phyloP scores from a whole-genome alignment of 2,888 invertebrate species.

The Heteromyza rotundicornis region DNA sequence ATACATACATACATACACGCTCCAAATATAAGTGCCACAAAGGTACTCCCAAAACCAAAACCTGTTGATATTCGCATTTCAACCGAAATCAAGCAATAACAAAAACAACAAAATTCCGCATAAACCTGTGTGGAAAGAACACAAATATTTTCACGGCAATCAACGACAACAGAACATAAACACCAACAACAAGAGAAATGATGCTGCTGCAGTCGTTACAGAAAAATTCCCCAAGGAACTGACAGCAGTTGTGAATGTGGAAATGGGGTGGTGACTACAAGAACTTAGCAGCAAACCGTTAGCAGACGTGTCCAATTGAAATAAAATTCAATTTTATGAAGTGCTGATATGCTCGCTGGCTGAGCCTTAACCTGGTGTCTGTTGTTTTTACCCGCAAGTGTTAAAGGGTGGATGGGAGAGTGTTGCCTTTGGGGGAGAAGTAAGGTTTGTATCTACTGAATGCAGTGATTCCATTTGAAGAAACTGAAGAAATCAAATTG shows the following conservation, averaged over 20 bases:
- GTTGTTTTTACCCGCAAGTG: constrained; percentile 4
- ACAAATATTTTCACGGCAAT: constrained; percentile 56
- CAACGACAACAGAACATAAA: too few species aligned
- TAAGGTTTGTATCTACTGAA: constrained; percentile 20
- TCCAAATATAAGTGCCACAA: not conserved
- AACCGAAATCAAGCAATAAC: constrained; percentile 27
- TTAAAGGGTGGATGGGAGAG: not conserved
- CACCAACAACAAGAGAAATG: constrained; percentile 33
- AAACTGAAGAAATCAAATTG: constrained; percentile 30
- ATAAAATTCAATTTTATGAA: constrained; percentile 59
- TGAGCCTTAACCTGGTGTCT: not conserved
- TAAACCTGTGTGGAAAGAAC: constrained; percentile 40
- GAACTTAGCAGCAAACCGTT: constrained; percentile 3
- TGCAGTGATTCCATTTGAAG: constrained; percentile 21
- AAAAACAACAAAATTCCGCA: constrained; percentile 20
- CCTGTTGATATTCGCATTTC: constrained; percentile 30
- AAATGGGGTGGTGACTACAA: not conserved
- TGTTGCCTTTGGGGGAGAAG: not conserved
- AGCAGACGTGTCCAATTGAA: constrained; percentile 47
- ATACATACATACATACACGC: constrained; percentile 13
- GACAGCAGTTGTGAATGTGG: constrained; percentile 13
- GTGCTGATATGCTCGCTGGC: constrained; percentile 43
- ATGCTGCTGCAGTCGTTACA: constrained; percentile 10
- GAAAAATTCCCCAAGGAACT: constrained; percentile 42
- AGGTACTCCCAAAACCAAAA: not conserved